phyloP scores from a whole-genome alignment of 2,888 invertebrate genomes.

The Cantharis flavilabris region DNA sequence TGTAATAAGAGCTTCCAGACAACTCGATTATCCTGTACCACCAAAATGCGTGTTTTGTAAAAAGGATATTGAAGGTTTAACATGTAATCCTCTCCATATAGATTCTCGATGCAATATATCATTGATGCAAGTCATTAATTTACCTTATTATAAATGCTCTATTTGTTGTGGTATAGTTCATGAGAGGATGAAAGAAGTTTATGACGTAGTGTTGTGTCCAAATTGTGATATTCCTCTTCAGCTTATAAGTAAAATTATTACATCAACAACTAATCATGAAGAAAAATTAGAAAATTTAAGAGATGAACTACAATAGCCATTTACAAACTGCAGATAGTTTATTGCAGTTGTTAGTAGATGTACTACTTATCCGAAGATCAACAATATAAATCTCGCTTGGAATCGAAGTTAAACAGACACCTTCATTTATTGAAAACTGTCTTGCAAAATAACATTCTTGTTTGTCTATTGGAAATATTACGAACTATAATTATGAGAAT shows the following conservation, averaged over 20 bases:
- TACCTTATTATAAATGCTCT: conserved; percentile 48
- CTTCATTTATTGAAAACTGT: too few relatives aligned
- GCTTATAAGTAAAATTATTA: conserved; percentile 1
- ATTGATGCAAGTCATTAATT: conserved; percentile 47
- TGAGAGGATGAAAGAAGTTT: conserved; percentile 40
- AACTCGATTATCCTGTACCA: conserved; percentile 45
- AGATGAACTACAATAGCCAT: not conserved
- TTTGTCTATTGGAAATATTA: too few relatives aligned
- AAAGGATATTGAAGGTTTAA: conserved; percentile 48
- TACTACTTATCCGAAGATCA: not conserved
- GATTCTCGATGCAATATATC: conserved; percentile 49
- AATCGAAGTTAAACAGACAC: too few relatives aligned
- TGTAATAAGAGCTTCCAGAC: conserved; percentile 44
- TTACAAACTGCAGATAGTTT: not conserved
- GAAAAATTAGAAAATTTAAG: not conserved
- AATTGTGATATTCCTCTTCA: conserved; percentile 51
- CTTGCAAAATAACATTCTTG: too few relatives aligned
- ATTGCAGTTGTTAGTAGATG: not conserved
- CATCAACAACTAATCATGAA: not conserved
- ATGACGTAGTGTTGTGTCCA: conserved; percentile 42
- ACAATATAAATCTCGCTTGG: not conserved
- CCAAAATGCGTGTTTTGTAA: conserved; percentile 47
- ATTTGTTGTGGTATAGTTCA: conserved; percentile 47
- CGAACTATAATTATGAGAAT: too few relatives aligned
- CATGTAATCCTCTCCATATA: conserved; percentile 47